Evolutionary conservation across 2,888 invertebrate species (phyloP), one percentile per base, ranked within the genome.

Genomic region (Plusia festucae): DNA sequence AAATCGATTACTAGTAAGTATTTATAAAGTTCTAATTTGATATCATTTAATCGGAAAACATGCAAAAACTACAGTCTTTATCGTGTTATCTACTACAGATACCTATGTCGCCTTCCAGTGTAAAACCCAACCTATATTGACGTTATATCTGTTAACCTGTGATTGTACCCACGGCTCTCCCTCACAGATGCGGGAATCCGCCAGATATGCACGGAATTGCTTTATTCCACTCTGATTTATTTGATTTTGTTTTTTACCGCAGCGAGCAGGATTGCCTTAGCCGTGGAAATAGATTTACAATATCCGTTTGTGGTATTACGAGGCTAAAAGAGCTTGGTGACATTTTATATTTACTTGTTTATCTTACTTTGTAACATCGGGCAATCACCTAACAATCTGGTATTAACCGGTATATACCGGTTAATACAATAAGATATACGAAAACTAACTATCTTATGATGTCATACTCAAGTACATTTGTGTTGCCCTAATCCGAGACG

Each of bases 221-320:
- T 32, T 40, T 55, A 72, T 55, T 55, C 32, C 44, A 46, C 51
- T 56, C 40, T 24, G 22, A 52, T 52, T 57, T 60, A 57, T 71
- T 70, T 56, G 46, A 44, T 71, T 72, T 55, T 49, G 16, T 62
- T 72, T 30, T 20, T 49, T 49, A 49, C 46, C 46, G 46, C 8
- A 49, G 46, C 46, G 46, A 18, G 46, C n/a, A n/a, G 16, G 44
- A 44, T 44, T 44, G 44, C 44, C 44, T 44, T 44, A 18, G 18
- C 18, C 34, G 20, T 52, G 24, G 20, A 52, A 52, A 52, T 22
- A 22, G 15, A 24, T 52, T 51, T 52, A 24, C 22, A 15, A 22
- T 52, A 52, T 22, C n/a, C 22, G 24, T 15, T 24, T 22, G 24
- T 20, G 18, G 46, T 46, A 46, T 46, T 46, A 46, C 40, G 46